A percentile compares a stretch with the other conserved stretches of the same genome.
Evolutionary conservation across 1,140 invertebrate species (phyloP).

Genomic region (Drosophila sp.): DNA sequence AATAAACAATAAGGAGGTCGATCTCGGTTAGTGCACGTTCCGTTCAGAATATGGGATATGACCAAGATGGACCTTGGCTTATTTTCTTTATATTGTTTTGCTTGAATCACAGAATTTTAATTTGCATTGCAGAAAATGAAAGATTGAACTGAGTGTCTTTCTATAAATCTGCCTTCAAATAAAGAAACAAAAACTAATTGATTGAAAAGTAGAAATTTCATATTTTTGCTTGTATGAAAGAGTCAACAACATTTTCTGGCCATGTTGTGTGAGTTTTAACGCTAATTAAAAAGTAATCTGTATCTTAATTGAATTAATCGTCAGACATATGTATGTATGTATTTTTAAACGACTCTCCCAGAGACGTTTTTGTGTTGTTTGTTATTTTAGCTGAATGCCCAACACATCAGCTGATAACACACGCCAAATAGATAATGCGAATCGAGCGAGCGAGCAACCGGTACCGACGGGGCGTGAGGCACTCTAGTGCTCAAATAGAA

Average conservation of each 20-base stretch:
- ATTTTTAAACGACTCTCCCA: background rate
- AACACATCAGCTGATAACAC: constrained; percentile 45
- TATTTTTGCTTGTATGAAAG: no score
- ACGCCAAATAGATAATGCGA: constrained; percentile 57
- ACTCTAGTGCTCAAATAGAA: constrained; percentile 10
- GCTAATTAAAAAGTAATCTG: constrained; percentile 49
- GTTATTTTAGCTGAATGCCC: constrained; percentile 29
- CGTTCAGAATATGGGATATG: background rate
- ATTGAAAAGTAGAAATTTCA: no score
- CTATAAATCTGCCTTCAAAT: no score
- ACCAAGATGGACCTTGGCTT: constrained; percentile 56
- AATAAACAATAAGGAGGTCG: constrained; percentile 23
- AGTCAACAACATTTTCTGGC: no score
- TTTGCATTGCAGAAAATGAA: constrained; percentile 7
- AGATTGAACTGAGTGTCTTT: background rate
- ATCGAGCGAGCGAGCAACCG: constrained; percentile 3
- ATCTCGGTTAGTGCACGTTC: constrained; percentile 25
- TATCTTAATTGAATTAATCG: constrained; percentile 43
- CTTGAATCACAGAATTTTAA: constrained; percentile 12
- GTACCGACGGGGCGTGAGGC: background rate
- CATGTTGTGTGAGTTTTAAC: constrained; percentile 12
- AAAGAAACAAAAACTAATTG: no score
- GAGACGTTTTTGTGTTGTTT: constrained; percentile 29
- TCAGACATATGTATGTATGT: constrained; percentile 40
- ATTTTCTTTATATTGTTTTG: constrained; percentile 31